phyloP scores from a whole-genome alignment of 2,797 vertebrate genomes.

The Eulemur albifrons region DNA sequence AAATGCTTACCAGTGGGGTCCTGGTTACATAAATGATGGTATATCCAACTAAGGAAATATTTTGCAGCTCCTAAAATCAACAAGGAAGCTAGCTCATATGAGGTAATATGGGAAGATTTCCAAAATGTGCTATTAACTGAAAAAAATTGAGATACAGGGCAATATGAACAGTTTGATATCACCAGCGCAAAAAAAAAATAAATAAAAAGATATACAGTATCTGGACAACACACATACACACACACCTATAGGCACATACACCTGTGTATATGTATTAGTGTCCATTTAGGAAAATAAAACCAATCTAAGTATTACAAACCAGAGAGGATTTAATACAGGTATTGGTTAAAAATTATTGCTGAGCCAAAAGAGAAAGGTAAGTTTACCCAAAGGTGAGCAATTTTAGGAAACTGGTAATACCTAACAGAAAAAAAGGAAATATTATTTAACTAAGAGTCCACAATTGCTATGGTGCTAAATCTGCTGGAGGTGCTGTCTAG shows the following conservation, averaged over 20 bases:
- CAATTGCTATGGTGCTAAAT: neutral
- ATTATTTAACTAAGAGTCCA: neutral
- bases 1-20: neutral
- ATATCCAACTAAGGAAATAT: neutral
- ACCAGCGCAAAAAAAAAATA: neutral
- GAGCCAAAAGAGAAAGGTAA: neutral
- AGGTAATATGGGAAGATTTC: neutral
- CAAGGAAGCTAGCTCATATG: neutral
- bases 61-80: neutral
- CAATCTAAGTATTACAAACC: slow-evolving; percentile 24
- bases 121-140: neutral
- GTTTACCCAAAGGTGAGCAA: neutral
- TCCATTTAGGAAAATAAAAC: neutral
- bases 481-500: neutral
- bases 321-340: neutral
- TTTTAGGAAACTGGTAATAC: neutral
- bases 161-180: neutral
- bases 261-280: neutral
- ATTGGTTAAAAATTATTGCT: neutral
- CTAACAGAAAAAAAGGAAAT: neutral
- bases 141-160: neutral
- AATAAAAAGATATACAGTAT: neutral
- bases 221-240: neutral
- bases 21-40: neutral
- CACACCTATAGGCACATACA: neutral